Base-by-base conservation (phyloP, 2,888 invertebrate genomes). In the Cheilosia vernalis region DNA sequence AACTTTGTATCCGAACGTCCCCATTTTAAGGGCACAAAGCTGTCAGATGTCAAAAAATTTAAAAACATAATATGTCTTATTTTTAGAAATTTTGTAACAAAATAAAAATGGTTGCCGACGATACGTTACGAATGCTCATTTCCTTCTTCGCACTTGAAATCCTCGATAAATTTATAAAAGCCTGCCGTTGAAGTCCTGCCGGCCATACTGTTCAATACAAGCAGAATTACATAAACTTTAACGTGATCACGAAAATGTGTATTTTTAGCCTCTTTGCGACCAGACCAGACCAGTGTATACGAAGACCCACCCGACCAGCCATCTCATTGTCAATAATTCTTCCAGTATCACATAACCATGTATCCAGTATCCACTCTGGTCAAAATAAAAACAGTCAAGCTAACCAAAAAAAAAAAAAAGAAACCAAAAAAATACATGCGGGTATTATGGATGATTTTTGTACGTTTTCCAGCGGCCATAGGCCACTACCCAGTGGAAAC, bases 271-370 rank as follows among this genome's bases (percentile, higher is more conserved):
- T 49, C 53, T 56, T 69, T 67, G 60, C 61, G 51, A 42, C 21
- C 51, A 27, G 63, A 42, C 21, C 51, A 27, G 63, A 55, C 44
- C 47, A 51, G 7, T 44, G 69, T 33, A n/a, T 13, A 21, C 10
- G 2, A 3, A 33, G 9, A 9, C 30, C 51, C 10, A 10, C 21
- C 44, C 47, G n/a, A n/a, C 15, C 37, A 49, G 24, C 13, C 67
- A 69, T 77, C 56, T 58, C 67, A 24, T 69, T 83, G 78, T 78
- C 83, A 83, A 83, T 78, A 80, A 80, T 73, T 73, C 73, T 58
- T 63, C 51, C 51, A 63, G 56, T 74, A 78, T 73, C 79, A 37
- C 83, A 79, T 79, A 67, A 64, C 82, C 67, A 63, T 63, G 56
- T 53, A 58, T 53, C 30, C 61, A 61, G 30, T 30, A 30, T 30